Evolutionary conservation across 2,888 invertebrate species (phyloP).

Genomic region (Eristalis pertinax): DNA sequence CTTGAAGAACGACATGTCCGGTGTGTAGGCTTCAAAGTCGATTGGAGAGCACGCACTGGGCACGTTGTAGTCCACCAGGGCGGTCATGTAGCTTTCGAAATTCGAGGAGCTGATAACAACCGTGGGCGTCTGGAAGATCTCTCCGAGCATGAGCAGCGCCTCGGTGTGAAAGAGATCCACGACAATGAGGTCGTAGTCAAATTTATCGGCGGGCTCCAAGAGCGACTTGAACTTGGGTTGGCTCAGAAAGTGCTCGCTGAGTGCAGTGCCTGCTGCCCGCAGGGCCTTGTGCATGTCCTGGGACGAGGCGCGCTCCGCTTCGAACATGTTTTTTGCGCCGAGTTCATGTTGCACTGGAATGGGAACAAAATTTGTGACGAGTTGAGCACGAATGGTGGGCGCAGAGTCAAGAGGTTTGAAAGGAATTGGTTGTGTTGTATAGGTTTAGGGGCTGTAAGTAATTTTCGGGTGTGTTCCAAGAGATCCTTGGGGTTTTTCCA

Average conservation of each 20-base stretch:
- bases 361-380: neutral
- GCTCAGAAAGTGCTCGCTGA: constrained; percentile 78
- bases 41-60: constrained; percentile 82
- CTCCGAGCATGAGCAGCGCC: constrained; percentile 80
- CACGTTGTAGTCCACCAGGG: constrained; percentile 81
- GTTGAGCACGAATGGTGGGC: neutral
- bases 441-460: no score
- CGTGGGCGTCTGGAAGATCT: constrained; percentile 79
- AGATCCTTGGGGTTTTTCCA: no score
- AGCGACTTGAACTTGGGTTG: constrained; percentile 74
- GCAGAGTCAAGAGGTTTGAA: neutral
- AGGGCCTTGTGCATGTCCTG: constrained; percentile 75
- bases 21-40: constrained; percentile 79
- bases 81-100: constrained; percentile 81
- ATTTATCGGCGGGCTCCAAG: constrained; percentile 76
- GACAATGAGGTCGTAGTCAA: constrained; percentile 81
- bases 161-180: constrained; percentile 81
- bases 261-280: constrained; percentile 75
- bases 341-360: constrained; percentile 63
- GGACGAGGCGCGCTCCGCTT: constrained; percentile 70
- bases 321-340: constrained; percentile 56
- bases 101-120: constrained; percentile 80
- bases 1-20: constrained; percentile 82
- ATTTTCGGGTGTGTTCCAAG: no score
- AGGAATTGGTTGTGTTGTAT: no score